Percentiles rank a stretch among this genome's conserved stretches.
These are phyloP conservation scores for Aphrophora alni DNA, from an alignment of 2,888 invertebrate species.

Conservation along the genomic window DNA sequence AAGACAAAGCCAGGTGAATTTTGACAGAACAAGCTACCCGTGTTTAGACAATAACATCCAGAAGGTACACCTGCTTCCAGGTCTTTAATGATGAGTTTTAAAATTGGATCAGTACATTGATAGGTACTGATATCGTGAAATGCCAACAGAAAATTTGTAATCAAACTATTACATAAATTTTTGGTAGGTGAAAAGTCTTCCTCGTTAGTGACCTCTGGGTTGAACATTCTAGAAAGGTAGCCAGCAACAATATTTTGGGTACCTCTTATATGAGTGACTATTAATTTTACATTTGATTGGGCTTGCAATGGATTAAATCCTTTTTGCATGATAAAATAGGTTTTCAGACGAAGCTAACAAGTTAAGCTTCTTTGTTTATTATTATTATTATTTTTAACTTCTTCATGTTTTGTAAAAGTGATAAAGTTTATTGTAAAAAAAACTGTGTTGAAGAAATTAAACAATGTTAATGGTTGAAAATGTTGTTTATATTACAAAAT, in stretches of 20 bases:
- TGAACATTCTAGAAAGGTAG: constrained; percentile 13
- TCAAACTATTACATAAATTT: background rate
- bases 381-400: too few species aligned
- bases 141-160: background rate
- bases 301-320: too few species aligned
- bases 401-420: too few species aligned
- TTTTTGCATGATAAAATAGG: too few species aligned
- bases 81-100: background rate
- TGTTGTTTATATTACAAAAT: too few species aligned
- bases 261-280: background rate
- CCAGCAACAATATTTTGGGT: constrained; percentile 16
- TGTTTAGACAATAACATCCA: background rate
- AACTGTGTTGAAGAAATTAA: too few species aligned
- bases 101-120: background rate
- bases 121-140: background rate
- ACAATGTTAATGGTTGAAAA: too few species aligned
- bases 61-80: background rate
- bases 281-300: background rate
- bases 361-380: too few species aligned
- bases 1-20: constrained; percentile 2
- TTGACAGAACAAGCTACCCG: background rate
- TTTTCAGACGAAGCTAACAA: too few species aligned
- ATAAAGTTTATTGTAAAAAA: too few species aligned
- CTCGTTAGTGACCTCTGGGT: too few species aligned
- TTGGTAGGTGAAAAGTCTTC: too few species aligned